These are phyloP conservation scores for Oasisia sp. DNA, from an alignment of 2,888 invertebrate genomes.

Conservation along the genomic window DNA sequence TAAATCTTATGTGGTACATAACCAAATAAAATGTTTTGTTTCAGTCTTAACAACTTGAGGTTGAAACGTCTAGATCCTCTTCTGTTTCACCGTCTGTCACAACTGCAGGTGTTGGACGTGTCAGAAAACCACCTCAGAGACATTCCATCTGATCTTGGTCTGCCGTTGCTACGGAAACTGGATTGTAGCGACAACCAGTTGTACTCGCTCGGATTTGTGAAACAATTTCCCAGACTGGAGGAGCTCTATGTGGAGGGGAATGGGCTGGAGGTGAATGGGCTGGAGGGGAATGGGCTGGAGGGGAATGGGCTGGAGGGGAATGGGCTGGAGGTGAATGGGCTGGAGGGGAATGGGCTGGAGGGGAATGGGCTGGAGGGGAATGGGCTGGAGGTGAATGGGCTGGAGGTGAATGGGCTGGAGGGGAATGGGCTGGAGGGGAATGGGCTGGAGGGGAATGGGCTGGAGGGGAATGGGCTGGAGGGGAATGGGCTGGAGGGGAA, in stretches of 20 bases:
- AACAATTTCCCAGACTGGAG: background rate
- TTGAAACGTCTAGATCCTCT: background rate
- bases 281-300: background rate
- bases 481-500: background rate
- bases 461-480: background rate
- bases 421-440: background rate
- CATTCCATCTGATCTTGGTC: background rate
- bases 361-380: background rate
- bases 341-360: background rate
- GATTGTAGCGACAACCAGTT: background rate
- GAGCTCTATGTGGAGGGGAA: background rate
- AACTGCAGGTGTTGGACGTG: background rate
- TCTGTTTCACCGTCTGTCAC: background rate
- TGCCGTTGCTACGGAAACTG: background rate
- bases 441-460: background rate
- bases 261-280: background rate
- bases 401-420: no score
- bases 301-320: background rate
- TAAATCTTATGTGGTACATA: no score
- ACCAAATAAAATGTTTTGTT: background rate
- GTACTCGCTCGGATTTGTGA: background rate
- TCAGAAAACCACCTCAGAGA: background rate
- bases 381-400: background rate
- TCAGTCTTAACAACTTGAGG: background rate
- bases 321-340: background rate